Evolutionary conservation across 2,797 vertebrate species (phyloP).

Genomic region (Pipistrellus pipistrellus): DNA sequence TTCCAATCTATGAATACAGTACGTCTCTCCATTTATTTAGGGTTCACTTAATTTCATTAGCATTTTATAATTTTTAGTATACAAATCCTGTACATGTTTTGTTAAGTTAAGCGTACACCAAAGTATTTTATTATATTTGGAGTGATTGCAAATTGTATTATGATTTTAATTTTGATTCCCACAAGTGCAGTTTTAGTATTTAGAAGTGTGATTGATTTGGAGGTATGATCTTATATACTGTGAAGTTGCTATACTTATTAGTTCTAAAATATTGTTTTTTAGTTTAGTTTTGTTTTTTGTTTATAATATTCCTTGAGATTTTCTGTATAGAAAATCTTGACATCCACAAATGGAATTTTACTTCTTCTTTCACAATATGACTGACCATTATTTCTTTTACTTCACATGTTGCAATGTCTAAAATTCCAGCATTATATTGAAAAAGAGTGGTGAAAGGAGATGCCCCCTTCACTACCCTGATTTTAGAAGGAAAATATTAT

Average conservation of each 20-base stretch:
- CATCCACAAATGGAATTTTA: not conserved
- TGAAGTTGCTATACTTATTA: not conserved
- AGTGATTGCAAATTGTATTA: not conserved
- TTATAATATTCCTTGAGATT: not conserved
- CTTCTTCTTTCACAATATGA: not conserved
- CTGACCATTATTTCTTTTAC: not conserved
- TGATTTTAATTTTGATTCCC: not conserved
- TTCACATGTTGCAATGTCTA: not conserved
- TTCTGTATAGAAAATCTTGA: not conserved
- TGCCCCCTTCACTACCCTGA: not conserved
- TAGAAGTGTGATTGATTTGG: not conserved
- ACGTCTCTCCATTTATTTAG: not conserved
- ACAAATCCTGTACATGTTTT: not conserved
- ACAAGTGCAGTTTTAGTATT: not conserved
- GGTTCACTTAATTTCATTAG: not conserved
- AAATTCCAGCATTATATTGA: not conserved
- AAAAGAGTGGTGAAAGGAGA: not conserved
- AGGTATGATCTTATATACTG: not conserved
- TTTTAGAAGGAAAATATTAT: not conserved
- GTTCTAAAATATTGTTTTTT: not conserved
- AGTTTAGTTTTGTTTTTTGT: not conserved
- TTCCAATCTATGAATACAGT: not conserved
- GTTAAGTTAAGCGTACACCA: not conserved
- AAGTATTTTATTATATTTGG: conserved; percentile 9
- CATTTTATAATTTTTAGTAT: not conserved